Conservation (phyloP, 2,888 invertebrate species). For the Branchellion lobata region DNA sequence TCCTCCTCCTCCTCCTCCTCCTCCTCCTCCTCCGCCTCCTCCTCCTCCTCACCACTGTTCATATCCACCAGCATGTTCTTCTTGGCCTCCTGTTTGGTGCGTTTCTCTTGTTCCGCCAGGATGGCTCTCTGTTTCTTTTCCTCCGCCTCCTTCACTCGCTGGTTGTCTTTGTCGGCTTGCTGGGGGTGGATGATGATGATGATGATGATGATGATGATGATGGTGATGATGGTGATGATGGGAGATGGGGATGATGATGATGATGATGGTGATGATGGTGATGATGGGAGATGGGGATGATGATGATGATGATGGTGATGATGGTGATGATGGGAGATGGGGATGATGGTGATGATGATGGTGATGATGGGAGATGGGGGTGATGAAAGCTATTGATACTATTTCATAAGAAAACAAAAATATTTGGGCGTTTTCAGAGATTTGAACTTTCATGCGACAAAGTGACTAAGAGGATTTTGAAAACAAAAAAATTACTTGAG, state of each 20-base stretch:
- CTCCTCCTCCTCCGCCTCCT: too few species aligned
- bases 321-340: not conserved
- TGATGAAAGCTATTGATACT: too few species aligned
- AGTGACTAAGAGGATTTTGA: too few species aligned
- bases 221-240: not conserved
- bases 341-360: not conserved
- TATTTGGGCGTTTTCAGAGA: too few species aligned
- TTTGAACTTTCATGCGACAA: too few species aligned
- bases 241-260: not conserved
- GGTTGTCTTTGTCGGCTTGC: constrained; percentile 81
- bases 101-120: constrained; percentile 81
- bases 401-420: too few species aligned
- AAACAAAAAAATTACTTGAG: not conserved
- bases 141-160: constrained; percentile 77
- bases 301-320: not conserved
- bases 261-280: not conserved
- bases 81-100: constrained; percentile 66
- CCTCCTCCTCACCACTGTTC: constrained; percentile 67
- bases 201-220: not conserved
- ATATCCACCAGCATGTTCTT: constrained; percentile 79
- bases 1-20: too few species aligned
- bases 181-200: constrained; percentile 57
- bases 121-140: constrained; percentile 80
- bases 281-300: not conserved
- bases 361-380: too few species aligned